Base-by-base conservation (phyloP, 2,797 vertebrate species). In the Phoxinus dragarum region DNA sequence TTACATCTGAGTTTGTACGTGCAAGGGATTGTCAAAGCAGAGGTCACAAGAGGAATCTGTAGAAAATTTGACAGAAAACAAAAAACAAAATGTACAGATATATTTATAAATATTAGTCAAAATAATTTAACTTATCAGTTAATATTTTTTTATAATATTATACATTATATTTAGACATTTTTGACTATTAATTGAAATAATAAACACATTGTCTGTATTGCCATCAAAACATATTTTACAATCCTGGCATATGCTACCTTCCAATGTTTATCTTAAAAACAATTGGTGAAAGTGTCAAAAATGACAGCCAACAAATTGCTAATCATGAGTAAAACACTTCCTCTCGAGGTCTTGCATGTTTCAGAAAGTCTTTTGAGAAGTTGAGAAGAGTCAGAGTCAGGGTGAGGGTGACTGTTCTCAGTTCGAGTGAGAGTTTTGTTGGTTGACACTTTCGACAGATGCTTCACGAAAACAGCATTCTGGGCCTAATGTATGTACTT, bases 401-500 rank as follows among this genome's bases (percentile, higher is more conserved):
- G 38, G 38, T 38, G 56, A 73, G 31, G 54, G 19, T n/a, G 21
- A 61, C 86, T 77, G 66, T 61, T 85, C 19, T 44, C 66, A 59
- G 83, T 79, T 74, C 38, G n/a, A 72, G 47, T 54, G 61, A 67
- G 66, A 61, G 27, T 86, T 73, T 40, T 42, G 73, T 76, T 80
- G 21, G 47, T 44, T 38, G 61, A 84, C 73, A 90, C 84, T 68
- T 71, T 69, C 82, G 85, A 79, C 84, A 90, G 82, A 90, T 66
- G 81, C 90, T 38, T 11, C 59, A 78, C 52, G 38, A 61, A 67
- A 87, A 80, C 31, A n/a, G 42, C 14, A 4, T 80, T 74, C 64
- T 69, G 71, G 69, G 23, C 9, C 64, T 71, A 17, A 36, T 2
- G 16, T 4, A 84, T 67, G 1, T 31, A 31, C 84, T 84, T 23